Evolutionary conservation across 2,113 vertebrate genomes (phyloP).

Genomic region (Bucco capensis): DNA sequence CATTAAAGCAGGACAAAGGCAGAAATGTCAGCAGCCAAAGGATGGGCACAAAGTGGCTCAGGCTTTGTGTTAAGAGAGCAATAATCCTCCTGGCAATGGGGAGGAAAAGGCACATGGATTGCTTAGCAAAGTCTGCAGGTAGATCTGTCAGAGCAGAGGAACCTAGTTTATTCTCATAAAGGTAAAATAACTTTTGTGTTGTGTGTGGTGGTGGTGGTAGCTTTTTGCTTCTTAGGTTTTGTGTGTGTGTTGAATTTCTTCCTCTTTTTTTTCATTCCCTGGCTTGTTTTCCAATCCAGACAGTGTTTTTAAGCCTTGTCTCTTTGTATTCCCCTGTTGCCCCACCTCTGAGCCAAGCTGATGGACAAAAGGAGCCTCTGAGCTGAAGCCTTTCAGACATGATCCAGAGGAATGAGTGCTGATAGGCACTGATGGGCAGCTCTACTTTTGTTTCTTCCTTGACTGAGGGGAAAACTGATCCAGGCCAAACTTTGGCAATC

Average conservation of each 20-base stretch:
- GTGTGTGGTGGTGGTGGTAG: not conserved
- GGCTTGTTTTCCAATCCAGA: slow-evolving; percentile 33
- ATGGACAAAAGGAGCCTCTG: not conserved
- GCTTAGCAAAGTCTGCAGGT: slow-evolving; percentile 65
- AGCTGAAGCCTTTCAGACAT: slow-evolving; percentile 44
- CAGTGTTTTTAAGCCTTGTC: slow-evolving; percentile 25
- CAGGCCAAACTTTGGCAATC: slow-evolving; percentile 20
- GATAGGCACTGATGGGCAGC: slow-evolving; percentile 27
- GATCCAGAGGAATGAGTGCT: slow-evolving; percentile 21
- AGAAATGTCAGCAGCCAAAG: slow-evolving; percentile 59
- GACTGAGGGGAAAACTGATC: slow-evolving; percentile 13
- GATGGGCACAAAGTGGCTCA: slow-evolving; percentile 49
- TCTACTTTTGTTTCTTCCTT: slow-evolving; percentile 17
- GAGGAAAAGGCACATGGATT: slow-evolving; percentile 73
- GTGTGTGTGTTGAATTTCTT: too few species aligned
- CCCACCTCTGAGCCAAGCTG: slow-evolving; percentile 18
- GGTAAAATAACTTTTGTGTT: not conserved
- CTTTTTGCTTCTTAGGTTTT: not conserved
- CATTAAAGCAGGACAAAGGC: slow-evolving; percentile 45
- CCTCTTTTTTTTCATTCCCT: not conserved
- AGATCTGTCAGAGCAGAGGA: slow-evolving; percentile 54
- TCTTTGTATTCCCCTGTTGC: slow-evolving; percentile 32
- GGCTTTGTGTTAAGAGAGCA: slow-evolving; percentile 50
- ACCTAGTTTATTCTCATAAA: slow-evolving; percentile 50
- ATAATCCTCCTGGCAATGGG: slow-evolving; percentile 65